Evolutionary conservation across 2,888 invertebrate species (phyloP).

Genomic region (Sceliomorpha sp.): DNA sequence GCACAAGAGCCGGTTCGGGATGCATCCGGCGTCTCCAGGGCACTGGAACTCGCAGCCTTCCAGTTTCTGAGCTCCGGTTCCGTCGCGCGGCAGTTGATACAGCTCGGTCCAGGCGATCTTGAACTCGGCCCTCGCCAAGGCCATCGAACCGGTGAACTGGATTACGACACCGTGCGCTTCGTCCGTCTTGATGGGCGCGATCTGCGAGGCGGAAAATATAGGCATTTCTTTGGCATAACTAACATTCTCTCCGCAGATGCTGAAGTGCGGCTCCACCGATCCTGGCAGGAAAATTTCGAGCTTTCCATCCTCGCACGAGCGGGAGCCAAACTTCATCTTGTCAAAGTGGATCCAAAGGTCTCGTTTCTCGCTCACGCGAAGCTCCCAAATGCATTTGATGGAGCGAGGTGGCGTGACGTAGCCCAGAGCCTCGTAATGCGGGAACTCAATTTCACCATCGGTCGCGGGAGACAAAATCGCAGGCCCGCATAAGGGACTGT

Average conservation of each 20-base stretch:
- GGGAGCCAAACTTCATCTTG: slow-evolving; percentile 91
- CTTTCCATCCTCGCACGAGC: slow-evolving; percentile 92
- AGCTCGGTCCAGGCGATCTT: slow-evolving; percentile 95
- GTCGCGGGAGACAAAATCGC: slow-evolving; percentile 89
- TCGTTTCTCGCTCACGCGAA: slow-evolving; percentile 90
- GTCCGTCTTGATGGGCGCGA: slow-evolving; percentile 80
- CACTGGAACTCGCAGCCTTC: slow-evolving; percentile 92
- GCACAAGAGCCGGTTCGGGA: slow-evolving; percentile 91
- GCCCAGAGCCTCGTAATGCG: slow-evolving; percentile 89
- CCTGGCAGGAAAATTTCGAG: slow-evolving; percentile 90
- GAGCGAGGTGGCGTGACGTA: slow-evolving; percentile 79
- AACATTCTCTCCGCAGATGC: slow-evolving; percentile 93
- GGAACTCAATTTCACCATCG: slow-evolving; percentile 93
- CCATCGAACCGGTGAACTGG: slow-evolving; percentile 88
- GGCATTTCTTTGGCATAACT: slow-evolving; percentile 90
- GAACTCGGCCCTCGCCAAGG: slow-evolving; percentile 91
- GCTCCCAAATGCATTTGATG: slow-evolving; percentile 89
- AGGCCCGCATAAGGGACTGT: slow-evolving; percentile 93
- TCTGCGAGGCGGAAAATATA: slow-evolving; percentile 88
- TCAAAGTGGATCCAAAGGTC: slow-evolving; percentile 94
- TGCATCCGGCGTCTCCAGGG: slow-evolving; percentile 92
- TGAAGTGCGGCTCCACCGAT: slow-evolving; percentile 87
- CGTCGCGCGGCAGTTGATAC: slow-evolving; percentile 91
- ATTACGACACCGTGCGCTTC: slow-evolving; percentile 82
- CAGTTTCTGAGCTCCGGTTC: slow-evolving; percentile 89